These are phyloP conservation scores for Megaustenia siamemsis DNA, from an alignment of 2,888 invertebrate genomes.

Conservation along the genomic window DNA sequence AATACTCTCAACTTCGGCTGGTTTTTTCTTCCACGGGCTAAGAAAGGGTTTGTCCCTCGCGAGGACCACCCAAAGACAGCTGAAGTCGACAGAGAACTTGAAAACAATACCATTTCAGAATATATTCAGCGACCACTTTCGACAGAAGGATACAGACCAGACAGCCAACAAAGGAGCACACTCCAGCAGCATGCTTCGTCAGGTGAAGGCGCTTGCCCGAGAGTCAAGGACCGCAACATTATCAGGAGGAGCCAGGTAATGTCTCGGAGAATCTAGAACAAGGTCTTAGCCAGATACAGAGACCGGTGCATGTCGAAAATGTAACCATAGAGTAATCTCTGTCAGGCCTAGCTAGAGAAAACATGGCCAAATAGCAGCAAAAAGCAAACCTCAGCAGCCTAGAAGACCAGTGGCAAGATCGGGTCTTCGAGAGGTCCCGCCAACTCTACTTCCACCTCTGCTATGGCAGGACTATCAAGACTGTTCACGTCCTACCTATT, in stretches of 20 bases:
- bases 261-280: neutral
- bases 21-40: constrained; percentile 27
- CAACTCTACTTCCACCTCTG: constrained; percentile 46
- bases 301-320: neutral
- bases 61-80: neutral
- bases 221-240: neutral
- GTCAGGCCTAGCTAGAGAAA: neutral
- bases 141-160: neutral
- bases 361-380: neutral
- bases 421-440: neutral
- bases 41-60: neutral
- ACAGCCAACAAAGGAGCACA: neutral
- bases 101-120: neutral
- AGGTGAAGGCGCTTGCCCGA: neutral
- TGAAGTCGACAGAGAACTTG: neutral
- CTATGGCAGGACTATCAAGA: constrained; percentile 36
- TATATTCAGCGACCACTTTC: neutral
- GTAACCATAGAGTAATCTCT: constrained; percentile 22
- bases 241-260: neutral
- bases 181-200: neutral
- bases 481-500: constrained; percentile 37
- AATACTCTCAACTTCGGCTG: constrained; percentile 36
- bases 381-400: neutral
- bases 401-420: constrained; percentile 4
- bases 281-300: neutral